Evolutionary conservation across 2,113 vertebrate species (phyloP).

Genomic region (Bombycilla garrulus): DNA sequence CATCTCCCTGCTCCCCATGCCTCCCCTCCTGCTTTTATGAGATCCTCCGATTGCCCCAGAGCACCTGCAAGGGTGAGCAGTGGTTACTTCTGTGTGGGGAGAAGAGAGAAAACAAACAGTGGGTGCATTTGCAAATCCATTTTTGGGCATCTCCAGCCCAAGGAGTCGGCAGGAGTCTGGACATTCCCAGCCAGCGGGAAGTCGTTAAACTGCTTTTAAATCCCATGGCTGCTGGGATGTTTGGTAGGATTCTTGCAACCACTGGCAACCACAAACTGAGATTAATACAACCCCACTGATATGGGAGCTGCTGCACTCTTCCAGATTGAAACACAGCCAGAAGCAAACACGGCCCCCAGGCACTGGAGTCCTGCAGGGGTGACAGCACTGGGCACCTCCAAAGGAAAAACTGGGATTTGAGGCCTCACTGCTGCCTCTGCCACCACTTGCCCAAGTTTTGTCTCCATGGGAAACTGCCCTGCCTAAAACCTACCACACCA

Average conservation of each 20-base stretch:
- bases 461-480: not conserved
- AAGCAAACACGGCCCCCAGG: fast-evolving
- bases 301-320: not conserved
- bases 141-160: not conserved
- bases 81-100: not conserved
- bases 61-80: not conserved
- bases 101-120: not conserved
- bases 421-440: not conserved
- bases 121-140: not conserved
- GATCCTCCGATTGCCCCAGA: not conserved
- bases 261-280: not conserved
- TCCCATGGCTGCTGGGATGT: not conserved
- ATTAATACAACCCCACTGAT: not conserved
- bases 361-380: not conserved
- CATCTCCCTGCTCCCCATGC: not conserved
- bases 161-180: not conserved
- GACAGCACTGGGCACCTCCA: not conserved
- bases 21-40: not conserved
- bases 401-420: not conserved
- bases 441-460: fast-evolving
- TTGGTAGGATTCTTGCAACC: not conserved
- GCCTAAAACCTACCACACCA: not conserved
- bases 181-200: not conserved
- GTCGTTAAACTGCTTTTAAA: not conserved
- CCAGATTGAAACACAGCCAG: not conserved